A percentile compares a stretch with the other conserved stretches of the same genome.
Conservation (phyloP, 35 echinoderm and acorn worm species). For the Chiridota heheva region DNA sequence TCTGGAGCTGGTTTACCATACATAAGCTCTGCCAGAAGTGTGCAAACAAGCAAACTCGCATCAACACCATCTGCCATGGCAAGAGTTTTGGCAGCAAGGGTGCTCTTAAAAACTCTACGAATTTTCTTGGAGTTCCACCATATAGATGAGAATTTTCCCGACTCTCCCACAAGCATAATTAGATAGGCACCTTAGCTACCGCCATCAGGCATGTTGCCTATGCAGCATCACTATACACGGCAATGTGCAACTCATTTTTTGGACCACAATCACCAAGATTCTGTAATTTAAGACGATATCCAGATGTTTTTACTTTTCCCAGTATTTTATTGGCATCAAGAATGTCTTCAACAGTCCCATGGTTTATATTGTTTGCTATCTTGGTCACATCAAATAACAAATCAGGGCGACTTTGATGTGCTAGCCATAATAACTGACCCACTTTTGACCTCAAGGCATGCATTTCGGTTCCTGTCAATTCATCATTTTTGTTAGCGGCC, state of each 20-base stretch:
- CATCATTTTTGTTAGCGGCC: not conserved
- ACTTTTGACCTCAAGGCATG: slow-evolving; percentile 16
- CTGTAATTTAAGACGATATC: slow-evolving; percentile 3
- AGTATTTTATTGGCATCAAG: slow-evolving; percentile 30
- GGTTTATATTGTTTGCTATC: slow-evolving; percentile 19
- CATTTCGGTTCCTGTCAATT: slow-evolving; percentile 1
- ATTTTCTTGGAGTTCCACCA: slow-evolving; percentile 47
- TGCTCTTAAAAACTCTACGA: slow-evolving; percentile 20
- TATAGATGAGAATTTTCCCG: not conserved
- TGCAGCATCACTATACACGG: slow-evolving; percentile 49
- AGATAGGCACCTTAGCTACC: slow-evolving; percentile 52
- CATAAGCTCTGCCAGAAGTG: slow-evolving; percentile 14
- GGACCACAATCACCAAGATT: not conserved
- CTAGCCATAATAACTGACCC: slow-evolving; percentile 17
- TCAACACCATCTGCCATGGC: slow-evolving; percentile 16
- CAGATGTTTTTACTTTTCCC: not conserved
- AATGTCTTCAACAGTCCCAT: slow-evolving; percentile 8
- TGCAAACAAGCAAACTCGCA: slow-evolving; percentile 1
- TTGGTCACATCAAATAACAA: slow-evolving; percentile 33
- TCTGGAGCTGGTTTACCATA: slow-evolving; percentile 11
- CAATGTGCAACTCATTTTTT: slow-evolving; percentile 38
- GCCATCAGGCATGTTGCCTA: slow-evolving; percentile 58
- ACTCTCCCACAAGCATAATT: slow-evolving; percentile 6
- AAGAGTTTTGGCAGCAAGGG: slow-evolving; percentile 32
- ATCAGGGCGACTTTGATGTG: slow-evolving; percentile 36